Base-by-base conservation (phyloP, 2,888 invertebrate genomes). In the Conchocele bisecta region DNA sequence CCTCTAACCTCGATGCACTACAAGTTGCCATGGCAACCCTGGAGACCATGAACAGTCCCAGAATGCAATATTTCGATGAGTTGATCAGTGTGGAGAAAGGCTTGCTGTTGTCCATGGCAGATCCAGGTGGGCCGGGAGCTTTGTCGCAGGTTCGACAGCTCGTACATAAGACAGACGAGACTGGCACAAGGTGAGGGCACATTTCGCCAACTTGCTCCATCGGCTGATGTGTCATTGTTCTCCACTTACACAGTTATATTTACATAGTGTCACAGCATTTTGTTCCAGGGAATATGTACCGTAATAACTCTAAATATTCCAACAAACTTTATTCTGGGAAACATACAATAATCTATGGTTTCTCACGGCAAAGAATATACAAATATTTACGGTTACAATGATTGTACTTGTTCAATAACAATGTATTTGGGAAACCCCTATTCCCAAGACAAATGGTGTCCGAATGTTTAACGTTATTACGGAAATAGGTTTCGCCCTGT, bases 71-170 rank as follows among this genome's bases (percentile, higher is more conserved):
- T 66, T 90, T 93, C 26, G 94, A 95, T 65, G 89, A 94, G 22
- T 87, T 94, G 5, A 92, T 93, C 85, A 93, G 93, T 74, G 89
- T 94, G 20, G 94, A 95, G 88, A 93, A 93, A 82, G 92, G 94
- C 77, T 92, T 94, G 64, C 86, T 94, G 26, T 93, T 94, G 86
- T 93, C 91, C 75, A 86, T 94, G 0, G 92, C 93, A 0, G 92
- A 93, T 2, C 93, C 93, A 54, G 90, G 93, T 50, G 93, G 93
- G 42, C 81, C 73, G 7, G 63, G 74, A 44, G 69, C 83, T 22
- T 66, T 83, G 22, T 48, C 57, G 9, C 83, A 83, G 53, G 56
- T 85, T 7, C 57, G 64, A 44, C 65, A 83, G 51, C 57, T 79
- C 41, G 9, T 77, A 3, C 33, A 57, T 17, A 73, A 58, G 41